Base-by-base conservation (phyloP, 2,888 invertebrate genomes). In the Cheilosia urbana region DNA sequence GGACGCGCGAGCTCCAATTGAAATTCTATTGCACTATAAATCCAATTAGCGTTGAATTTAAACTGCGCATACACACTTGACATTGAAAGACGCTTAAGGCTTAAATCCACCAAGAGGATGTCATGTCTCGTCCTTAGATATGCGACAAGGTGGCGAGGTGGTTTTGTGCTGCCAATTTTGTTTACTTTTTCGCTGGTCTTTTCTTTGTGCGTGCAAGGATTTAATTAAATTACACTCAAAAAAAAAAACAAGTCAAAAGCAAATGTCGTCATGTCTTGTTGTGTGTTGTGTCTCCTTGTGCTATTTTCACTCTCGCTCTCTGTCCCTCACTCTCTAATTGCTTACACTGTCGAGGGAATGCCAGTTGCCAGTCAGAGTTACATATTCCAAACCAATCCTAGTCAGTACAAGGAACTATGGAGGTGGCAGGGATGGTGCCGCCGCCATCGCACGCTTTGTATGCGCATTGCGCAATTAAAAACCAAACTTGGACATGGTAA, bases 11-110 rank as follows among this genome's bases (percentile, higher is more conserved):
- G 47, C 27, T 47, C 30, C 72, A 60, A 78, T 83, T 68, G 83
- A 63, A 76, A 76, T 81, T 77, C 85, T 63, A 85, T 85, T 85
- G 85, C 81, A 77, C 85, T 81, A 81, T 81, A 81, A 85, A 85
- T 85, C 85, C 85, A 85, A 81, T 85, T 85, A 85, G 85, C 71
- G 81, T 57, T 76, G 71, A 40, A 76, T 57, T 84, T 58, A 76
- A 76, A 51, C 66, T 62, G 60, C 72, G 53, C 81, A 37, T 37
- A 58, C 65, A 75, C 53, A 60, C 60, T 76, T 85, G 85, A 85
- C 81, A 85, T 85, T 85, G 81, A 85, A 85, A 85, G 76, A 81
- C 80, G 75, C 65, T 75, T 51, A 49, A 60, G 24, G 75, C 58
- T 69, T 51, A 49, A 60, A 27, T 72, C 53, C 55, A 4, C 21